phyloP scores from a whole-genome alignment of 2,888 invertebrate genomes.

The Habrosyne pyritoides region DNA sequence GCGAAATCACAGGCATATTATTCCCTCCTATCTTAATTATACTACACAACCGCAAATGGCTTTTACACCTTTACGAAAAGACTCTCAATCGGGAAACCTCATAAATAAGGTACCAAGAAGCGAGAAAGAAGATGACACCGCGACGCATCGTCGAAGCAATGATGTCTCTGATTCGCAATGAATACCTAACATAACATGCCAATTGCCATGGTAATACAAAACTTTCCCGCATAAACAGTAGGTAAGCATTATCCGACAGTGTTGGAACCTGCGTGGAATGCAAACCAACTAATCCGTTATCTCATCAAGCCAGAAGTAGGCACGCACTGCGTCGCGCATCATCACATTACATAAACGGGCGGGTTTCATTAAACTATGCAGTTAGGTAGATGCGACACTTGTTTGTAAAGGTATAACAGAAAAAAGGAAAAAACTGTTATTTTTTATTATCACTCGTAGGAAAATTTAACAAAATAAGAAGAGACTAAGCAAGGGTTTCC shows the following conservation, averaged over 20 bases:
- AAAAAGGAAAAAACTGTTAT: not conserved
- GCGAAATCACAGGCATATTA: too few species aligned
- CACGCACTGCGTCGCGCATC: constrained; percentile 12
- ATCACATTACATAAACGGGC: not conserved
- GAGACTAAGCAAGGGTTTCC: too few species aligned
- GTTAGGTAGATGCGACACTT: not conserved
- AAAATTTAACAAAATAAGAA: too few species aligned
- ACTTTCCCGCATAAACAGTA: not conserved
- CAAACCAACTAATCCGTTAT: constrained; percentile 16
- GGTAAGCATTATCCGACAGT: not conserved
- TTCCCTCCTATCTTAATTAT: too few species aligned
- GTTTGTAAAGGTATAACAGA: not conserved
- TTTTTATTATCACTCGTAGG: not conserved
- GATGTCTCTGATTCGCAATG: not conserved
- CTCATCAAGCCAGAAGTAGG: constrained; percentile 10
- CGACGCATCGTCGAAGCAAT: too few species aligned
- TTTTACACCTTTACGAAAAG: too few species aligned
- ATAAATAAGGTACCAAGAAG: too few species aligned
- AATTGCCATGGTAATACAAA: not conserved
- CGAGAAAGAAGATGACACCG: too few species aligned
- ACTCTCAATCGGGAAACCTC: too few species aligned
- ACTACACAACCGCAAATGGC: too few species aligned
- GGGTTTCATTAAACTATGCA: not conserved
- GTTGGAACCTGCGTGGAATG: constrained; percentile 7
- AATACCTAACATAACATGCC: not conserved